Conservation (phyloP, 2,888 invertebrate genomes). For the Heliconius sara region DNA sequence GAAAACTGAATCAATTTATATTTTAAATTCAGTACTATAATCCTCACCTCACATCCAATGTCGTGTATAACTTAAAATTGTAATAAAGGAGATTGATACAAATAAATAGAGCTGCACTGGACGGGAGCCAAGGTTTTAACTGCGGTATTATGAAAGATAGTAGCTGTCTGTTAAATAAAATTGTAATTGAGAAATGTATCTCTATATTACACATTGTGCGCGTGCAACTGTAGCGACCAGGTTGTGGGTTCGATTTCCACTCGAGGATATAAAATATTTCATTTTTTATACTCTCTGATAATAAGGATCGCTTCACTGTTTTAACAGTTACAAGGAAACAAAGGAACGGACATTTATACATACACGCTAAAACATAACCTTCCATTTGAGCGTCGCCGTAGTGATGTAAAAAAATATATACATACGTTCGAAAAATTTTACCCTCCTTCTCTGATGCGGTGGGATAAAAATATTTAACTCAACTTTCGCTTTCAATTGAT, state of each 20-base stretch:
- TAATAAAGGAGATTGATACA: slow-evolving; percentile 21
- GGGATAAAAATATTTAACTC: background rate
- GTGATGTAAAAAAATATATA: background rate
- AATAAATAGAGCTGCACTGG: slow-evolving; percentile 22
- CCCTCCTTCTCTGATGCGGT: background rate
- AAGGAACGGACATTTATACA: no score
- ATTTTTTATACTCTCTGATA: no score
- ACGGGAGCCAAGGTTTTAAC: background rate
- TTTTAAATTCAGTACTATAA: background rate
- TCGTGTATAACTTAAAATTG: background rate
- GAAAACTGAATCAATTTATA: background rate
- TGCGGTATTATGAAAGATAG: slow-evolving; percentile 6
- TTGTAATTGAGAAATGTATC: background rate
- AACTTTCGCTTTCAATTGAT: slow-evolving; percentile 6
- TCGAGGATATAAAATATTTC: no score
- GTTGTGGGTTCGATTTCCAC: no score
- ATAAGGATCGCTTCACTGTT: no score
- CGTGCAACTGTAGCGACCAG: background rate
- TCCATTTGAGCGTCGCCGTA: no score
- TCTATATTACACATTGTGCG: background rate
- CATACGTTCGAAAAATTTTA: background rate
- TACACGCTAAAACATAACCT: no score
- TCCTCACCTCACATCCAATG: background rate
- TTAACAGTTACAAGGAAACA: no score
- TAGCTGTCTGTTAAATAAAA: slow-evolving; percentile 9